Evolutionary conservation across 2,888 invertebrate genomes (phyloP).

Genomic region (Papilio gigon): DNA sequence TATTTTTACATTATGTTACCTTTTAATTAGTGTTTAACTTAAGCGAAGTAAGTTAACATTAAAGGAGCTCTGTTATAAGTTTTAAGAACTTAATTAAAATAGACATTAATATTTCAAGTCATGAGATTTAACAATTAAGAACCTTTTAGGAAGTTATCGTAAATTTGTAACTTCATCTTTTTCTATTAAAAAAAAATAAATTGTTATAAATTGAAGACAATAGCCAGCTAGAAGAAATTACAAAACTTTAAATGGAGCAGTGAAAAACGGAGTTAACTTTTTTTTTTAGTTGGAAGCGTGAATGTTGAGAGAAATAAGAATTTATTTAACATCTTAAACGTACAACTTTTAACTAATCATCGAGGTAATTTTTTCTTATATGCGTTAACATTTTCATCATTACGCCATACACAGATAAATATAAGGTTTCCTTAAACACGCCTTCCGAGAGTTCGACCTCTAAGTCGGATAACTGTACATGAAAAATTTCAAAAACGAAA

Average conservation of each 20-base stretch:
- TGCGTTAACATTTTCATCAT: neutral
- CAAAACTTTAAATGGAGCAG: constrained; percentile 36
- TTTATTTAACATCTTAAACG: constrained; percentile 12
- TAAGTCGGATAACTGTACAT: too few relatives aligned
- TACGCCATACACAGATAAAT: neutral
- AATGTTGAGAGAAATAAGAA: constrained; percentile 14
- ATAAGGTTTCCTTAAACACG: neutral
- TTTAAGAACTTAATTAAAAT: neutral
- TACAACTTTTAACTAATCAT: constrained; percentile 2
- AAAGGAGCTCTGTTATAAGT: neutral
- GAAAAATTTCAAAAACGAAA: too few relatives aligned
- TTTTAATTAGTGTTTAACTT: neutral
- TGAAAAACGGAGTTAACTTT: constrained; percentile 23
- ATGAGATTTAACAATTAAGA: constrained; percentile 3
- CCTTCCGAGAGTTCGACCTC: too few relatives aligned
- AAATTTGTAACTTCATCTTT: constrained; percentile 1
- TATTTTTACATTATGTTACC: neutral
- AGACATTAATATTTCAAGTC: neutral
- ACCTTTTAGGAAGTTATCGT: neutral
- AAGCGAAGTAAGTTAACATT: neutral
- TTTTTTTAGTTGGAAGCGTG: constrained; percentile 28
- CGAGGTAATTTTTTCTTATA: neutral
- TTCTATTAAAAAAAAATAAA: constrained; percentile 30
- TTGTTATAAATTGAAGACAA: constrained; percentile 34
- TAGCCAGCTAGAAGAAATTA: constrained; percentile 30